Conservation (phyloP, 2,888 invertebrate species). For the Caenorhabditis sp. region DNA sequence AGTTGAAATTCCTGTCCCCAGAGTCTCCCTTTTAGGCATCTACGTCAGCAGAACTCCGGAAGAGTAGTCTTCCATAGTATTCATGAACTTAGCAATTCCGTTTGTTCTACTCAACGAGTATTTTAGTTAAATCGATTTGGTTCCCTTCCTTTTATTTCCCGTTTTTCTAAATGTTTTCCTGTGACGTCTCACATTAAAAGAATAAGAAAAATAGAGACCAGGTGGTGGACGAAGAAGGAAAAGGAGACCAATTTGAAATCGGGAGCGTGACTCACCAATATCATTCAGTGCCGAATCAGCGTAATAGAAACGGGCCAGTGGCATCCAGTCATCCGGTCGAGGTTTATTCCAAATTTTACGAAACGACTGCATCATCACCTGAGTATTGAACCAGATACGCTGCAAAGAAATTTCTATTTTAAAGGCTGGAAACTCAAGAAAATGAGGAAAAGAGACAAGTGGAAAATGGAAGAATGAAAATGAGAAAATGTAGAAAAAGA, state of each 20-base stretch:
- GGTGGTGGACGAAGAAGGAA: conserved; percentile 1
- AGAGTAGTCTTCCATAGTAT: background rate
- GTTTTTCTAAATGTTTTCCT: background rate
- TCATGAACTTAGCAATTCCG: no score
- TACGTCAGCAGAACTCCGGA: conserved; percentile 26
- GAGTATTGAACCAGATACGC: conserved; percentile 17
- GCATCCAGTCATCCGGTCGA: conserved; percentile 82
- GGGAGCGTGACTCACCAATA: conserved; percentile 85
- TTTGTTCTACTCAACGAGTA: no score
- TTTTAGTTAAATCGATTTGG: background rate
- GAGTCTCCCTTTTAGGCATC: conserved; percentile 6
- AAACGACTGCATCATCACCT: conserved; percentile 78
- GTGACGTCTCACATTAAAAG: background rate
- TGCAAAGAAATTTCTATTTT: no score
- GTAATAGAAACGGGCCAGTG: conserved; percentile 89
- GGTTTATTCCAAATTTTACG: conserved; percentile 82
- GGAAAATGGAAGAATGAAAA: background rate
- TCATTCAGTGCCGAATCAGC: conserved; percentile 97
- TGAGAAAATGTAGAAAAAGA: conserved; percentile 14
- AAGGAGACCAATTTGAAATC: conserved; percentile 8
- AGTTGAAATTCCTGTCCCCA: conserved; percentile 17
- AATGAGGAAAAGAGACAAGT: background rate
- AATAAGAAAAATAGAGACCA: conserved; percentile 12
- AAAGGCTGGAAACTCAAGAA: no score
- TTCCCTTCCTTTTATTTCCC: no score